Conservation (phyloP, 2,797 vertebrate species). For the Hafferia zeledoni region DNA sequence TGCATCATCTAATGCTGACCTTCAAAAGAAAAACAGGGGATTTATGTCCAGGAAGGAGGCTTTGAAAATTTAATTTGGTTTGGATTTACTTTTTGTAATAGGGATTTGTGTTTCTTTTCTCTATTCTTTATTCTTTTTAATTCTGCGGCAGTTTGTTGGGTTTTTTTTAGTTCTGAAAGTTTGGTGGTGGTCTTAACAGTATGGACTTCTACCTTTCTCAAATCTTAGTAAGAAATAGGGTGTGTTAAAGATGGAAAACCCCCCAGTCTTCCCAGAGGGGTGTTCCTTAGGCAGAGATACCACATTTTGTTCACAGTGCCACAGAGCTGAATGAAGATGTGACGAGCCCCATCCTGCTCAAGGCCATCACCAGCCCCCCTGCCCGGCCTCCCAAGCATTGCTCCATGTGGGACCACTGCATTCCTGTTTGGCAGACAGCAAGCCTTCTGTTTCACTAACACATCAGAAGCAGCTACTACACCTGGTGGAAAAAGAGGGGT, state of each 20-base stretch:
- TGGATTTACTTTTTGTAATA: conserved; percentile 13
- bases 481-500: neutral
- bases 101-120: neutral
- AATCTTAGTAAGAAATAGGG: neutral
- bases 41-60: conserved; percentile 18
- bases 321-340: neutral
- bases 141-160: neutral
- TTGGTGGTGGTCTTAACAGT: neutral
- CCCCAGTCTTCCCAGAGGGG: rapidly evolving
- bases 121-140: neutral
- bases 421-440: neutral
- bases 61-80: conserved; percentile 49
- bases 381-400: neutral
- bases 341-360: neutral
- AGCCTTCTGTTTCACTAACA: neutral
- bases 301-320: rapidly evolving
- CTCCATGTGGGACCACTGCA: neutral
- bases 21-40: conserved; percentile 29
- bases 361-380: neutral
- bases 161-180: neutral
- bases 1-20: conserved; percentile 43
- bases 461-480: neutral
- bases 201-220: neutral
- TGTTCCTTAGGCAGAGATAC: neutral
- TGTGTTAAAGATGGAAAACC: neutral